These are phyloP conservation scores for Leptonema lineaticorne DNA, from an alignment of 1,140 invertebrate species.

Conservation along the genomic window DNA sequence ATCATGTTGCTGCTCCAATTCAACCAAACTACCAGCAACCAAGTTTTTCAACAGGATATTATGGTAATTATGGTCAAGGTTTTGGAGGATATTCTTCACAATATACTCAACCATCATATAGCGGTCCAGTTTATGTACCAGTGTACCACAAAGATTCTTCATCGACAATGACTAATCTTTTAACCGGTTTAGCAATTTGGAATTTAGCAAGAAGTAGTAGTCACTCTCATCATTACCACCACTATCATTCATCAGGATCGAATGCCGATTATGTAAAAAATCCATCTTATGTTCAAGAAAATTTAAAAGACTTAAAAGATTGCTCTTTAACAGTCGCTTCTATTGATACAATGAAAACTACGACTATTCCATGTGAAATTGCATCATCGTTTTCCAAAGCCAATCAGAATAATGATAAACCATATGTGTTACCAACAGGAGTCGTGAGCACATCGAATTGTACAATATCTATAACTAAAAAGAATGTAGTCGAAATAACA, in stretches of 20 bases:
- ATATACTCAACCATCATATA: background rate
- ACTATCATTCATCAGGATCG: background rate
- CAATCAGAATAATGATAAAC: background rate
- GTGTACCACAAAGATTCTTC: slow-evolving; percentile 10
- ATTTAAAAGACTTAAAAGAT: slow-evolving; percentile 15
- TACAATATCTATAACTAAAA: slow-evolving; percentile 24
- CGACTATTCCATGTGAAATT: slow-evolving; percentile 34
- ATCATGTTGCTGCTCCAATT: background rate
- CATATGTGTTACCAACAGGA: slow-evolving; percentile 4
- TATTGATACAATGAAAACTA: slow-evolving; percentile 2
- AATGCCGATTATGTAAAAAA: background rate
- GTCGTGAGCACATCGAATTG: slow-evolving; percentile 14
- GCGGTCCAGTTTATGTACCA: slow-evolving; percentile 4
- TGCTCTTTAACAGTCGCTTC: slow-evolving; percentile 25
- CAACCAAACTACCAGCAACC: background rate
- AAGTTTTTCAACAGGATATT: background rate
- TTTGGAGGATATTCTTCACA: background rate
- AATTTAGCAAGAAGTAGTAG: slow-evolving; percentile 29
- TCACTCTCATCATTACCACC: slow-evolving; percentile 12
- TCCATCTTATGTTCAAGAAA: background rate
- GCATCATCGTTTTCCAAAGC: slow-evolving; percentile 27
- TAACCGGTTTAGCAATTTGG: slow-evolving; percentile 30
- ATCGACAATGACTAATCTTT: slow-evolving; percentile 24
- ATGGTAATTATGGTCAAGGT: slow-evolving; percentile 9
- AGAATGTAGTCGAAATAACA: slow-evolving; percentile 22